phyloP scores from a whole-genome alignment of 2,888 invertebrate genomes.

The Ectemnius cavifrons region DNA sequence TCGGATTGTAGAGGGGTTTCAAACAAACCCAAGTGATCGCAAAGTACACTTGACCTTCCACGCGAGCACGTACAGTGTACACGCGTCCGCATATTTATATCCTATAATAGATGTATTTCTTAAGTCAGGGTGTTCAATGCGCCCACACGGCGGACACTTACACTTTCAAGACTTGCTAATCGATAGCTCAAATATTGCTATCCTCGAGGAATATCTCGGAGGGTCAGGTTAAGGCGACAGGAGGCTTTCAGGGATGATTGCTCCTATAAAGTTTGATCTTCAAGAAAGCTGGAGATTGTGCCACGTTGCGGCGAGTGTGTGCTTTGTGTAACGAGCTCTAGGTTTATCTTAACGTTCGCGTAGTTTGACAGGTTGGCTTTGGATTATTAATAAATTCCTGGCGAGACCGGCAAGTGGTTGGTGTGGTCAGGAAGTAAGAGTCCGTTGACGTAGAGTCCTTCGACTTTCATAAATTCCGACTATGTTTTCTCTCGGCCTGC shows the following conservation, averaged over 20 bases:
- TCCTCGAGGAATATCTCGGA: background rate
- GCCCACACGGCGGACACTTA: constrained; percentile 3
- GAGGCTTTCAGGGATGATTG: background rate
- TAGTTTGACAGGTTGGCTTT: background rate
- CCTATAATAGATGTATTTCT: no score
- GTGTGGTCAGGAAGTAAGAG: constrained; percentile 13
- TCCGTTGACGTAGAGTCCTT: constrained; percentile 8
- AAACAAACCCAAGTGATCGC: no score
- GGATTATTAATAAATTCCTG: background rate
- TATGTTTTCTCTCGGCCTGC: background rate
- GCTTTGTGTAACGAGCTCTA: background rate
- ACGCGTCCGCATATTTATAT: no score
- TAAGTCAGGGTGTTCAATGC: no score
- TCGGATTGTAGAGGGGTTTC: no score
- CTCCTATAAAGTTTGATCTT: background rate
- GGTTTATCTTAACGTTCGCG: background rate
- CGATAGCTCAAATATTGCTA: background rate
- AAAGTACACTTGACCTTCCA: no score
- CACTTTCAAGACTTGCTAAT: background rate
- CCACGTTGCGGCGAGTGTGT: background rate
- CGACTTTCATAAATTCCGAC: constrained; percentile 34
- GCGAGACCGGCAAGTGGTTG: background rate
- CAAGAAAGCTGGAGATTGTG: background rate
- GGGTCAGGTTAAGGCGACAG: background rate
- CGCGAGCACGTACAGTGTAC: background rate